Evolutionary conservation across 92 coral and sea anemone species (phyloP), one percentile per base, ranked within the genome.

Genomic region (Zoanthus sansibaricus): DNA sequence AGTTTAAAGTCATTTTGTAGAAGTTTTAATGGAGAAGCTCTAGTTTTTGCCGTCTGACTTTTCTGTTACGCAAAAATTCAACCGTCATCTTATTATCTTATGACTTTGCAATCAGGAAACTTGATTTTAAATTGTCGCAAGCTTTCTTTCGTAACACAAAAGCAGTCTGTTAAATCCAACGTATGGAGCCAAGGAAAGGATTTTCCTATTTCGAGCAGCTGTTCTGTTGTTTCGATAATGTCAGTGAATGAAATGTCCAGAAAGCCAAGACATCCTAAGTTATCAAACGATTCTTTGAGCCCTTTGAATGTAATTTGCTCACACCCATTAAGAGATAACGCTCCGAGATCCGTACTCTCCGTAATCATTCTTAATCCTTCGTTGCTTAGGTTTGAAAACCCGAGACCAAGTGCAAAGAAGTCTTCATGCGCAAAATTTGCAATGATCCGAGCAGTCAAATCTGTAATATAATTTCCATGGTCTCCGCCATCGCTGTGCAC

Each of bases 241-340:
- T 94, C 97, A 16, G 99, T 95, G 88, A 97, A 97, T 18, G 97
- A 95, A 45, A 97, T 92, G 78, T 97, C 99, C 66, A 97, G 88
- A 82, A 86, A 83, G 87, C 96, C 90, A 79, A 97, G 84, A 58
- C 96, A 92, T 33, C 91, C 91, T 31, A 95, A 77, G 44, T 92
- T 89, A 74, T 86, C 89, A 74, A 97, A 94, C 32, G 97, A 95
- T 10, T 91, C 91, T 86, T 83, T 92, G 15, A 97, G 87, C 5
- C 99, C 99, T 30, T 92, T 95, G 89, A 90, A 97, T 1, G 98
- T 91, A 42, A 97, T 83, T 82, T 93, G 92, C 46, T 92, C 76
- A 47, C 98, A 97, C 16, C 98, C 98, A 74, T 93, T 97, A 3
- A 97, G 83, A 54, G 96, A 93, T 48, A 97, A 88, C 9, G 95